phyloP scores from a whole-genome alignment of 2,888 invertebrate species.

The Unio pictorum region DNA sequence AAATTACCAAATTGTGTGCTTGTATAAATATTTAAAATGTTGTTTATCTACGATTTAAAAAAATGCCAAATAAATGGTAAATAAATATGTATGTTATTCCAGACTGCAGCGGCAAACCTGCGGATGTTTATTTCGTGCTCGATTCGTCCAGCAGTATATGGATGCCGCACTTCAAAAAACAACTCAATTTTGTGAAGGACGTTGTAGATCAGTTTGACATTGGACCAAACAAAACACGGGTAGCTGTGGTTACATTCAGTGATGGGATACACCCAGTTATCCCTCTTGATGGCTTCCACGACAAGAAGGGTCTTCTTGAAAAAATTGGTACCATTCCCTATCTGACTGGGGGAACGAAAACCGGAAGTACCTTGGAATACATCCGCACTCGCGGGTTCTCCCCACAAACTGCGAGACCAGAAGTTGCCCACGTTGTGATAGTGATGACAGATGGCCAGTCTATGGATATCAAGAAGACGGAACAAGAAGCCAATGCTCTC shows the following conservation, averaged over 20 bases:
- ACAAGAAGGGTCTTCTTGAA: conserved; percentile 23
- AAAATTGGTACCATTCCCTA: conserved; percentile 26
- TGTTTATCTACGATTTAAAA: too few relatives aligned
- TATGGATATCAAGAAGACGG: conserved; percentile 17
- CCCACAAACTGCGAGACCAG: conserved; percentile 11
- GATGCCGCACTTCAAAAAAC: conserved; percentile 41
- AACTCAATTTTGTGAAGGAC: conserved; percentile 44
- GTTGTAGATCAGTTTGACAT: conserved; percentile 48
- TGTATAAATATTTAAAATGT: too few relatives aligned
- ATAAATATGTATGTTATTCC: conserved; percentile 3
- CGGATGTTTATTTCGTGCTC: conserved; percentile 41
- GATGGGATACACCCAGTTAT: conserved; percentile 36
- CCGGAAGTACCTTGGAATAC: conserved; percentile 33
- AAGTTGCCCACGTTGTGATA: conserved; percentile 37
- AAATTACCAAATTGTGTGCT: too few relatives aligned
- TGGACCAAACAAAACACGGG: conserved; percentile 35
- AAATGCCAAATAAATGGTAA: too few relatives aligned
- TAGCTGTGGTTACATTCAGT: conserved; percentile 50
- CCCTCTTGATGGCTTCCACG: conserved; percentile 25
- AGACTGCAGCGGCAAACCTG: conserved; percentile 48
- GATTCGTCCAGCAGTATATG: conserved; percentile 53
- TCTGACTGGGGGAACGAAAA: conserved; percentile 35
- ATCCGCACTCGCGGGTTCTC: conserved; percentile 28
- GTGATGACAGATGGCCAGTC: conserved; percentile 49
- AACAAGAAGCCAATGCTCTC: conserved; percentile 23